Evolutionary conservation across 2,113 vertebrate species (phyloP).

Genomic region (Phaethon lepturus): DNA sequence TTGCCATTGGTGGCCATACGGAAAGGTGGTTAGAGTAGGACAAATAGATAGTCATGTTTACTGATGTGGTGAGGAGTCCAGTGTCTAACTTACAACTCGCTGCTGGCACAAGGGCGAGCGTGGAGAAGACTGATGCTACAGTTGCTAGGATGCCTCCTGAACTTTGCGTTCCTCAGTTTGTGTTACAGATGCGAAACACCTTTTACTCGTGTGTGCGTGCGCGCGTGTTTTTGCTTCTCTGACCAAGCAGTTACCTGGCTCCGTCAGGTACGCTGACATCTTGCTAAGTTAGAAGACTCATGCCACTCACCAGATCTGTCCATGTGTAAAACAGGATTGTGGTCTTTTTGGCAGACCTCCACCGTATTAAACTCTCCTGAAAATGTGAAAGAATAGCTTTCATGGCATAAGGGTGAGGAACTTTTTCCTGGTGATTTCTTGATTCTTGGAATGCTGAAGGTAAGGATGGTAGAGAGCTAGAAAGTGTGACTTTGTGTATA

Average conservation of each 20-base stretch:
- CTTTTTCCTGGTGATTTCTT: background rate
- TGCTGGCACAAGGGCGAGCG: background rate
- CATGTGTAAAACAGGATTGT: background rate
- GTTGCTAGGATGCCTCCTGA: background rate
- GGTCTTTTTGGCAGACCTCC: background rate
- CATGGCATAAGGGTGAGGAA: background rate
- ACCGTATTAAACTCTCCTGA: background rate
- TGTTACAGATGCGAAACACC: background rate
- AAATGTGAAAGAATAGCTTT: background rate
- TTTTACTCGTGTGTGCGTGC: accelerated
- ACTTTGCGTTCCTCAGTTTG: background rate
- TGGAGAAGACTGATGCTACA: background rate
- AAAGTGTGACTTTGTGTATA: background rate
- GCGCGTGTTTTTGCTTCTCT: background rate
- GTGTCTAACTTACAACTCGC: background rate
- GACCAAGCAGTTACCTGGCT: background rate
- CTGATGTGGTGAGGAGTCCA: background rate
- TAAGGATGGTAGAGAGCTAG: background rate
- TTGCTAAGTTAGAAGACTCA: accelerated
- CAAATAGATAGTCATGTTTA: background rate
- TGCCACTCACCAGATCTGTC: accelerated
- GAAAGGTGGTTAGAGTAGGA: background rate
- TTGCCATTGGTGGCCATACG: accelerated
- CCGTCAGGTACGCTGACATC: background rate
- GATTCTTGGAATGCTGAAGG: background rate